A percentile compares a stretch with the other conserved stretches of the same genome.
These are phyloP conservation scores for Sebastes goodei DNA, from an alignment of 2,797 vertebrate species.

Conservation along the genomic window DNA sequence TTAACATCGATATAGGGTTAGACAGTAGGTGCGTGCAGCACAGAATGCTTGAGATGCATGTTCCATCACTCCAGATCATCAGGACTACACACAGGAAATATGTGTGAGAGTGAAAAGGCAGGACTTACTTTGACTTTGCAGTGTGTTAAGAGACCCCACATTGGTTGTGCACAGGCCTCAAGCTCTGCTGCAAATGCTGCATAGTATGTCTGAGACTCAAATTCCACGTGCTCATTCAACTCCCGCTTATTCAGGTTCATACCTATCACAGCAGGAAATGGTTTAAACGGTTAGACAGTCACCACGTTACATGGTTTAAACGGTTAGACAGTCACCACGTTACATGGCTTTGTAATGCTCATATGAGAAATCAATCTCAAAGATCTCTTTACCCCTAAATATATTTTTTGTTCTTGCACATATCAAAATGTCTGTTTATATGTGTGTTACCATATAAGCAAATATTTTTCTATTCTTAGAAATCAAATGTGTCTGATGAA, in stretches of 20 bases:
- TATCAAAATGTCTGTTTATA: background rate
- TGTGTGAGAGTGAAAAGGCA: background rate
- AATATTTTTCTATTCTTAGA: background rate
- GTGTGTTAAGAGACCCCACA: constrained; percentile 99
- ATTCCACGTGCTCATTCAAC: constrained; percentile 97
- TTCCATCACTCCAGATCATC: background rate
- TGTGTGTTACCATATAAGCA: background rate
- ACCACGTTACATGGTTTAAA: background rate
- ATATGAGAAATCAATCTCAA: background rate
- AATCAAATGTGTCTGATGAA: background rate
- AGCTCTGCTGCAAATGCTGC: constrained; percentile 99
- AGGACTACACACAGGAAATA: background rate
- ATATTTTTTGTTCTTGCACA: background rate
- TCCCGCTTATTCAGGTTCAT: constrained; percentile 99
- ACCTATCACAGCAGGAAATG: constrained; percentile 76
- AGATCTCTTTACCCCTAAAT: background rate
- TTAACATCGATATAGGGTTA: background rate
- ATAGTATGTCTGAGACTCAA: constrained; percentile 99
- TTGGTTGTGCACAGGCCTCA: constrained; percentile 98
- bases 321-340: too few species aligned
- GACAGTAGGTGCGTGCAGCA: background rate
- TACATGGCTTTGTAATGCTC: background rate
- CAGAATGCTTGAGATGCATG: background rate
- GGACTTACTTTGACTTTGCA: constrained; percentile 97
- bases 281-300: background rate